phyloP scores from a whole-genome alignment of 2,888 invertebrate species.

The Drosophila trichaetosa region DNA sequence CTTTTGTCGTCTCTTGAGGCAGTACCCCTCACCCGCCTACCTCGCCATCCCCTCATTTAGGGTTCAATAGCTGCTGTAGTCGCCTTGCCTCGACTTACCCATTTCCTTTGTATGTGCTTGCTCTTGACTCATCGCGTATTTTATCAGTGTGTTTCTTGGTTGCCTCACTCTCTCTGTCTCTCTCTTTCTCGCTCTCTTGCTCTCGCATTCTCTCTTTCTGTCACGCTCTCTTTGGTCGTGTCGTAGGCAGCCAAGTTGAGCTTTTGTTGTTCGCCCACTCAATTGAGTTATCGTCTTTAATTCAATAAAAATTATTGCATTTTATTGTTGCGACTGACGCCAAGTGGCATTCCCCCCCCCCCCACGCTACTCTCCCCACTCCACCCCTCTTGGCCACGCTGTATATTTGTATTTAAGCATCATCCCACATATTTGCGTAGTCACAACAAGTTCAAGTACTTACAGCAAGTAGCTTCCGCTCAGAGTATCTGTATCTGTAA shows the following conservation, averaged over 20 bases:
- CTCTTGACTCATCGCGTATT: conserved; percentile 40
- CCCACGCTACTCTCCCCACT: not conserved
- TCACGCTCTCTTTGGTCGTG: conserved; percentile 7
- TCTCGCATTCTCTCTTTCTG: not conserved
- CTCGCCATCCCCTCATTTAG: not conserved
- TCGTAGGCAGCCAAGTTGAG: conserved; percentile 19
- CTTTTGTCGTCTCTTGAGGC: not conserved
- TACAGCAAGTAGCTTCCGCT: conserved; percentile 30
- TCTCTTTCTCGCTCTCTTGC: not conserved
- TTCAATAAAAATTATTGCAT: conserved; percentile 71
- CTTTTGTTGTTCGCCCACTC: conserved; percentile 52
- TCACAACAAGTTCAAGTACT: conserved; percentile 50
- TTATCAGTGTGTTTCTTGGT: conserved; percentile 29
- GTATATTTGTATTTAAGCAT: conserved; percentile 23
- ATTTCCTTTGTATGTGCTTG: conserved; percentile 41
- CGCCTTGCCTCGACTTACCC: conserved; percentile 7
- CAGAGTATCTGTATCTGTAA: conserved; percentile 17
- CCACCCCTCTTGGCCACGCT: not conserved
- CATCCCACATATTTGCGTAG: conserved; percentile 49
- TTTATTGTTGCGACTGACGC: conserved; percentile 61
- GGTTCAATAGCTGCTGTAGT: conserved; percentile 37
- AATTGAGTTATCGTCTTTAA: conserved; percentile 75
- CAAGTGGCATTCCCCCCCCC: conserved; percentile 39
- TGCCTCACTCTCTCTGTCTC: not conserved
- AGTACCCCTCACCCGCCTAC: not conserved